phyloP scores from a whole-genome alignment of 2,113 vertebrate genomes.

The Varanus salvator region DNA sequence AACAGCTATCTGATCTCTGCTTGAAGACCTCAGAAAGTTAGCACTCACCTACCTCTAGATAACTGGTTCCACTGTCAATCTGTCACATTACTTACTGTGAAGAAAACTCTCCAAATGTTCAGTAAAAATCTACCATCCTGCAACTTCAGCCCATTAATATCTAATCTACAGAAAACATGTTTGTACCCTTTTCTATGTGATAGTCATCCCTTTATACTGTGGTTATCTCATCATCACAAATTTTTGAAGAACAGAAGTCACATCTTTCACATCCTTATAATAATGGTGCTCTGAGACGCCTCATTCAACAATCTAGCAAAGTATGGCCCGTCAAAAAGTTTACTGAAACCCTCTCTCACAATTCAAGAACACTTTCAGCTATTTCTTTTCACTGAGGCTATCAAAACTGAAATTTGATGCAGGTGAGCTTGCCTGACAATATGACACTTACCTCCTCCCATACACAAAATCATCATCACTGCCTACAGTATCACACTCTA shows the following conservation, averaged over 20 bases:
- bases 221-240: background rate
- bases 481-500: background rate
- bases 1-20: background rate
- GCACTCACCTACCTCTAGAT: background rate
- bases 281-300: background rate
- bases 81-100: background rate
- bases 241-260: background rate
- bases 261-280: background rate
- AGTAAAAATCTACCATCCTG: background rate
- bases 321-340: background rate
- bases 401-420: background rate
- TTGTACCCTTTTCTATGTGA: background rate
- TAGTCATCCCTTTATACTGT: background rate
- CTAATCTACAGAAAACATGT: background rate
- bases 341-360: background rate
- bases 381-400: background rate
- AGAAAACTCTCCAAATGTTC: background rate
- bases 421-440: background rate
- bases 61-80: background rate
- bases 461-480: background rate
- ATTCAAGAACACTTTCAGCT: background rate
- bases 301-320: background rate
- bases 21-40: background rate
- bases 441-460: background rate
- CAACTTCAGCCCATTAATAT: background rate